These are phyloP conservation scores for Limnephilus rhombicus DNA, from an alignment of 2,888 invertebrate species.

Conservation along the genomic window DNA sequence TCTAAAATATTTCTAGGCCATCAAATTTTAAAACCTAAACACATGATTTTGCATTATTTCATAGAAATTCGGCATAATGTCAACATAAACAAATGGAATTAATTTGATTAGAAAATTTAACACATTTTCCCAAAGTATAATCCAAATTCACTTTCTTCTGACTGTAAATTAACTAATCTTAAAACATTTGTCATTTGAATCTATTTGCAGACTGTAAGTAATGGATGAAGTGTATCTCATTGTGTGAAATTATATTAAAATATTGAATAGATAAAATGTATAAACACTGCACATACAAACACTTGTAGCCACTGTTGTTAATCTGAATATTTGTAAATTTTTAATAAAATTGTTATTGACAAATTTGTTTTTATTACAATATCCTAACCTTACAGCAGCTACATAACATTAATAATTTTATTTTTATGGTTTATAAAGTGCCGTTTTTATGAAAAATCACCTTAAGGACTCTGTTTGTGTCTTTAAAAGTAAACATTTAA, in stretches of 20 bases:
- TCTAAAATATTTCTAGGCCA: no score
- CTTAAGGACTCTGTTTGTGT: no score
- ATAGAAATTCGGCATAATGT: no score
- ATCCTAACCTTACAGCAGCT: no score
- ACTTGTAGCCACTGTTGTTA: constrained; percentile 55
- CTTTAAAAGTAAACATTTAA: no score
- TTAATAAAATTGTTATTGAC: constrained; percentile 63
- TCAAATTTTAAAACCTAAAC: no score
- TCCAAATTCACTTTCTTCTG: not conserved
- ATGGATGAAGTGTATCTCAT: not conserved
- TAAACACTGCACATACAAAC: constrained; percentile 46
- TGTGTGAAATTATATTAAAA: constrained; percentile 14
- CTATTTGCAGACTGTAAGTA: not conserved
- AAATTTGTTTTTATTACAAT: constrained; percentile 25
- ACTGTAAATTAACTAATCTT: not conserved
- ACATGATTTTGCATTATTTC: no score
- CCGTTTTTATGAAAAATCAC: no score
- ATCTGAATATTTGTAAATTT: constrained; percentile 64
- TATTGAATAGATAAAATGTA: constrained; percentile 20
- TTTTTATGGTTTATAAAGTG: no score
- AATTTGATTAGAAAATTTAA: no score
- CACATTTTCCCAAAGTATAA: not conserved
- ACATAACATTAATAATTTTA: no score
- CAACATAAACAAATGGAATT: no score
- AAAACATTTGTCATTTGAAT: not conserved